A percentile compares a stretch with the other conserved stretches of the same genome.
Conservation (phyloP, 2,888 invertebrate genomes). For the Agriopis marginaria region DNA sequence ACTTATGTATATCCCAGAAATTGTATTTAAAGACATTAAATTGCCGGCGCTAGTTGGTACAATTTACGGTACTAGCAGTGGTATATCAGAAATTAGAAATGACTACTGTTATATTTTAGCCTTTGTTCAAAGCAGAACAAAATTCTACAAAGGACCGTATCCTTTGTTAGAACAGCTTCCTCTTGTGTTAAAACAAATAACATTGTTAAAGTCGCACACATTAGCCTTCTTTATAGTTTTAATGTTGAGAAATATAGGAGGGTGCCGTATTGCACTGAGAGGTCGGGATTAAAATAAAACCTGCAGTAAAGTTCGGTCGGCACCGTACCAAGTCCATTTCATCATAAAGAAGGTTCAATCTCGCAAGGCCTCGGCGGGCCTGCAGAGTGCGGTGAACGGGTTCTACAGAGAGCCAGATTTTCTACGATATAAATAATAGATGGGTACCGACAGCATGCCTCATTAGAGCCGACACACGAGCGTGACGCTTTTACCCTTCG, state of each 20-base stretch:
- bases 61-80: constrained; percentile 12
- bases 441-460: constrained; percentile 48
- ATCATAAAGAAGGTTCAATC: constrained; percentile 40
- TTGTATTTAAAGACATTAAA: constrained; percentile 20
- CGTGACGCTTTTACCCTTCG: constrained; percentile 40
- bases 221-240: constrained; percentile 30
- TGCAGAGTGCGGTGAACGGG: constrained; percentile 35
- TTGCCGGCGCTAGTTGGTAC: constrained; percentile 18
- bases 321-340: constrained; percentile 28
- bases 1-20: constrained; percentile 24
- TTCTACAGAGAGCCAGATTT: constrained; percentile 49
- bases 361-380: constrained; percentile 22
- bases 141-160: constrained; percentile 19
- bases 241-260: constrained; percentile 26
- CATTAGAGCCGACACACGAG: constrained; percentile 49
- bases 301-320: constrained; percentile 25
- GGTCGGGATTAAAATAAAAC: constrained; percentile 34
- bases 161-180: constrained; percentile 25
- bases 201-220: constrained; percentile 17
- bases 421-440: constrained; percentile 58
- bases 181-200: constrained; percentile 33
- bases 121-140: constrained; percentile 21
- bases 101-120: constrained; percentile 13
- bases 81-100: constrained; percentile 25
- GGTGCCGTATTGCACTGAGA: constrained; percentile 24